Evolutionary conservation across 2,888 invertebrate genomes (phyloP).

Genomic region (Tetragnatha montana): DNA sequence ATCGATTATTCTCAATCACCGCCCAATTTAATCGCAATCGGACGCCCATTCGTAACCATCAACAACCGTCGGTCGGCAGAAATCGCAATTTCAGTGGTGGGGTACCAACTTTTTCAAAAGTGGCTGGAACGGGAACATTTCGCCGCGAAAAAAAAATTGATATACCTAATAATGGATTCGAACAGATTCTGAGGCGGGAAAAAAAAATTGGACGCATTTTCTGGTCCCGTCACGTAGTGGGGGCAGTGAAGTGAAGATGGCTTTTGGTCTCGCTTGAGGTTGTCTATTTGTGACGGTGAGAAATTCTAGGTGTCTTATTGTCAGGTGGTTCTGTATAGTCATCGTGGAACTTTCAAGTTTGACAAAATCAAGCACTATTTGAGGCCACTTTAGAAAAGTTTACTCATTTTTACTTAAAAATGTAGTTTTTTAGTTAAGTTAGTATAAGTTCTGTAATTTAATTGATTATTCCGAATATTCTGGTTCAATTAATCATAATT

Average conservation of each 20-base stretch:
- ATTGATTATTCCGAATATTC: too few relatives aligned
- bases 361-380: too few relatives aligned
- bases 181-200: slow-evolving; percentile 8
- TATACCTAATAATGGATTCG: slow-evolving; percentile 5
- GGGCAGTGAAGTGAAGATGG: not conserved
- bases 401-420: too few relatives aligned
- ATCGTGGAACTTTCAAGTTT: too few relatives aligned
- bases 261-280: not conserved
- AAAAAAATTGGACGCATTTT: slow-evolving; percentile 1
- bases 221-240: slow-evolving; percentile 20
- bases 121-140: slow-evolving; percentile 26
- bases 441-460: too few relatives aligned
- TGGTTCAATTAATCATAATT: too few relatives aligned
- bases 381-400: too few relatives aligned
- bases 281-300: not conserved
- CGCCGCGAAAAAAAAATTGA: slow-evolving; percentile 1
- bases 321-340: not conserved
- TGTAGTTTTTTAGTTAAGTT: too few relatives aligned
- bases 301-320: not conserved
- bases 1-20: not conserved
- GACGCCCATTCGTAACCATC: not conserved
- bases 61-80: not conserved
- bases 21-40: slow-evolving; percentile 17
- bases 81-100: not conserved
- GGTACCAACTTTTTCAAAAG: slow-evolving; percentile 4